Base-by-base conservation (phyloP, 2,113 vertebrate species). In the Mormyrus lacerda region DNA sequence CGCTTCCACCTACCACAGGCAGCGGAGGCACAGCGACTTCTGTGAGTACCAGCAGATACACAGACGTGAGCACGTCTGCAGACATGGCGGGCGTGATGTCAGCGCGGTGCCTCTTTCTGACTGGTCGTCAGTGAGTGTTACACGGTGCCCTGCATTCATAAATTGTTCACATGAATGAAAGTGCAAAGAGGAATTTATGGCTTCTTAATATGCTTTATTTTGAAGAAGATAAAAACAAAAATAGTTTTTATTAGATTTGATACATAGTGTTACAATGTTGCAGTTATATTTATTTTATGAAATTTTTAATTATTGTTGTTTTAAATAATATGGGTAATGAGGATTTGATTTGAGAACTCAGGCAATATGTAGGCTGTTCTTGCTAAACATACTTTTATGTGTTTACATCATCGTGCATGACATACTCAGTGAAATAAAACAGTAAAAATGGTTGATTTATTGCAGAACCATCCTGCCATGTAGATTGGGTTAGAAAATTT, bases 1-100 rank as follows among this genome's bases (percentile, higher is more conserved):
- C 13, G 94, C 96, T 73, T 96, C 96, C 89, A 97, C 97, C 31
- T 98, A 99, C 93, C 98, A 98, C 94, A 96, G 97, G 91, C 98
- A 99, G 93, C 96, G 98, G 85, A 94, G 98, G 91, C 97, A 98
- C 93, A 98, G 97, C 0, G 97, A 99, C 93, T 98, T 98, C 96
- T 98, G 98, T 98, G 95, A 96, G 97, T 93, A 24, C 15, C 27
- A 2, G 2, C 65, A 45, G 7, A 24, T 65, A 5, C 87, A 44
- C 27, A 84, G 35, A 44, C 6, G 8, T 10, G 39, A 19, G 76
- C 76, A 31, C 11, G 0, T 15, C 21, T 48, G 51, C 84, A 85
- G n/a, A 17, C 47, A 51, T 51, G n/a, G n/a, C 17, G 1, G 45
- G 6, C 39, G 8, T 24, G 39, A 85, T 85, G 44, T 21, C 45